phyloP scores from a whole-genome alignment of 2,113 vertebrate genomes.

The Sphaerodactylus townsendi region DNA sequence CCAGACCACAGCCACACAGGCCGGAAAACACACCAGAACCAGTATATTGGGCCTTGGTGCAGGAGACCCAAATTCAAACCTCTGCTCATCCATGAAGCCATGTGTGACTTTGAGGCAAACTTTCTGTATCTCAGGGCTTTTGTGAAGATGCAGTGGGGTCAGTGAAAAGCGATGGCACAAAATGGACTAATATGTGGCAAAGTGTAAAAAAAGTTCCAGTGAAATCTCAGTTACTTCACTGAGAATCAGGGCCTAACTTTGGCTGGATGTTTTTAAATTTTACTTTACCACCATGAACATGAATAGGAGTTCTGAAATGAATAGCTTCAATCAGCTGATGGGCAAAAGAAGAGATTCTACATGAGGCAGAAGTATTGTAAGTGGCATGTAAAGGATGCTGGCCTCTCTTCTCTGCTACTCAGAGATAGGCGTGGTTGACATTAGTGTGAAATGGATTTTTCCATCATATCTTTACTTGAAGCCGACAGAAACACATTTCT shows the following conservation, averaged over 20 bases:
- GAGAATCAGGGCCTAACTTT: background rate
- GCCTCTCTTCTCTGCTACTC: background rate
- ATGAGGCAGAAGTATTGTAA: background rate
- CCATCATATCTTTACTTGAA: background rate
- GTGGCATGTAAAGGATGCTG: background rate
- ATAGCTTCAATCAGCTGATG: background rate
- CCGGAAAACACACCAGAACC: too few species aligned
- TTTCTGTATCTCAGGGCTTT: too few species aligned
- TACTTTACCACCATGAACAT: background rate
- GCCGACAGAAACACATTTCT: background rate
- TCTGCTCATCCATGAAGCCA: too few species aligned
- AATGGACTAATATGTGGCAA: constrained; percentile 1
- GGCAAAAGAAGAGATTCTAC: background rate
- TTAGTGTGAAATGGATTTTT: background rate
- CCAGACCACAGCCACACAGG: too few species aligned
- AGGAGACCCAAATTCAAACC: too few species aligned
- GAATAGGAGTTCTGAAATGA: background rate
- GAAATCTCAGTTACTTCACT: background rate
- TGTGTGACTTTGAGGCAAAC: too few species aligned
- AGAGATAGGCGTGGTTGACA: background rate
- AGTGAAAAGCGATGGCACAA: too few species aligned
- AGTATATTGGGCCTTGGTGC: too few species aligned
- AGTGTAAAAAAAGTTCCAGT: constrained; percentile 37
- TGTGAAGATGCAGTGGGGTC: too few species aligned
- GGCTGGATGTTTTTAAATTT: background rate